Base-by-base conservation (phyloP, 2,113 vertebrate species). In the Tragelaphus strepsiceros region DNA sequence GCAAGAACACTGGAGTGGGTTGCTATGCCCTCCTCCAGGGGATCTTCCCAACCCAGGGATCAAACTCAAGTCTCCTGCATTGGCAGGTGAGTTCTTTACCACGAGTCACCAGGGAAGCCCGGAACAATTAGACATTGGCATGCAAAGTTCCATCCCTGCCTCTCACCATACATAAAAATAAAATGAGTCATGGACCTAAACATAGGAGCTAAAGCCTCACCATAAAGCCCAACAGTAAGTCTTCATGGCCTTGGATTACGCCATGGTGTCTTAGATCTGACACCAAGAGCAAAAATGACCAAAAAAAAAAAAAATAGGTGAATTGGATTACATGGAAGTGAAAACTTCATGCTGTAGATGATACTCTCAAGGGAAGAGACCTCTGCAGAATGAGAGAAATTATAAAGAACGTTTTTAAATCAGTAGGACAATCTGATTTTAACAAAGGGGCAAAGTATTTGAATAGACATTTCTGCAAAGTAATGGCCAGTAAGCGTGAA, bases 101-200 rank as follows among this genome's bases (percentile, higher is more conserved):
- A 21, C n/a, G 1, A 11, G 10, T 71, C 64, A 35, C 17, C 64
- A 35, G 64, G n/a, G n/a, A 67, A 71, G 64, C n/a, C n/a, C 2
- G 1, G n/a, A 35, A 12, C 64, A 71, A 2, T 71, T 19, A 43
- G 67, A 13, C 58, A 11, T 7, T 1, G 3, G 24, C 26, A 49
- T 19, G 9, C 15, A 15, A 35, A 83, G 49, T 43, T 78, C 30
- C 4, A 5, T 8, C 14, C 12, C n/a, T 97, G 35, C n/a, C 35
- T 84, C n/a, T 84, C 28, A 7, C 21, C 13, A 0, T 1, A 30
- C 53, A 28, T 39, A 39, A 64, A 15, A 6, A 0, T 11, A 6
- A 6, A 35, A 12, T 24, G 59, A 26, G 5, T 26, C 64, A 1
- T 32, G 49, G n/a, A 13, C 49, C 21, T 22, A 15, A 30, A 14